phyloP scores from a whole-genome alignment of 2,797 vertebrate species.

The Lateolabrax maculatus region DNA sequence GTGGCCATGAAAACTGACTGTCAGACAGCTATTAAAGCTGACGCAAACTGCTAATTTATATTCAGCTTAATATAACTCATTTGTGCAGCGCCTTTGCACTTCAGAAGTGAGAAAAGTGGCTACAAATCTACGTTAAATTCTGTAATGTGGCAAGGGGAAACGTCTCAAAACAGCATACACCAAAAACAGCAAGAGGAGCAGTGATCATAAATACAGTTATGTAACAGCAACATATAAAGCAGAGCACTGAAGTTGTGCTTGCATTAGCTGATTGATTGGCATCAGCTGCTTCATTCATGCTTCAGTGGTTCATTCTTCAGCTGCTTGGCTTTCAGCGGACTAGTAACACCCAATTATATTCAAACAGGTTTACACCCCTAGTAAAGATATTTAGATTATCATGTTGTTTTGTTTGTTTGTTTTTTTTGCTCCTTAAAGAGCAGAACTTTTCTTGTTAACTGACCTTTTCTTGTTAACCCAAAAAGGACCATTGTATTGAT shows the following conservation, averaged over 20 bases:
- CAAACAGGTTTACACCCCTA: too few relatives aligned
- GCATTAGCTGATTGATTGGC: background rate
- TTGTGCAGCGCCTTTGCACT: constrained; percentile 6
- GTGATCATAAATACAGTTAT: background rate
- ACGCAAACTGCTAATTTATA: constrained; percentile 28
- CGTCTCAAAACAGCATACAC: background rate
- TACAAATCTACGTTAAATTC: constrained; percentile 6
- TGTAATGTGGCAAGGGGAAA: background rate
- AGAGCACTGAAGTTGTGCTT: background rate
- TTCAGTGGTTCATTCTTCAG: background rate
- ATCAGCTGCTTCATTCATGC: background rate
- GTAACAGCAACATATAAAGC: background rate
- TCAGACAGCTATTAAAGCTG: constrained; percentile 7
- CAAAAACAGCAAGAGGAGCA: background rate
- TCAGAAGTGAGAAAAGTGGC: constrained; percentile 4
- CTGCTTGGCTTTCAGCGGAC: background rate
- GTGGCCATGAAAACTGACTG: constrained; percentile 18
- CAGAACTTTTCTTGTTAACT: background rate
- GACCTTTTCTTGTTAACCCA: too few relatives aligned
- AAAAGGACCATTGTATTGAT: background rate
- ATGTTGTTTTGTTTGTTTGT: too few relatives aligned
- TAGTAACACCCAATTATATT: background rate
- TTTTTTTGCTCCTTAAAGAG: too few relatives aligned
- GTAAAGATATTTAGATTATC: too few relatives aligned
- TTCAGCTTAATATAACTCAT: background rate